Conservation (phyloP, 2,888 invertebrate genomes). For the Spodoptera exigua region DNA sequence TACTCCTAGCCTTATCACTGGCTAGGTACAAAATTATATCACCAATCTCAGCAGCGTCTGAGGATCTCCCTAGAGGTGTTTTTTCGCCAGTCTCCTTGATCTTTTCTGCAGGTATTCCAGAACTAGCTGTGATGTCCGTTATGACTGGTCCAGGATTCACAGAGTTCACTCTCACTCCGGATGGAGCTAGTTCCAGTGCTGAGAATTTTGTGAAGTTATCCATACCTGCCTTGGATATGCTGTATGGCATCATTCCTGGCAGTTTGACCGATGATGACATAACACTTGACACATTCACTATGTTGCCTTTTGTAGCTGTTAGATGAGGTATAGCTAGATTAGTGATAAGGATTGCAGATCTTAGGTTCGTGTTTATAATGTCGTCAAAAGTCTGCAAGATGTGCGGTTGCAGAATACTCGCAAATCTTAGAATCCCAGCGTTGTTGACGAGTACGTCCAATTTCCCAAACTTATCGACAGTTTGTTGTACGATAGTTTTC, state of each 20-base stretch:
- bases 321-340: slow-evolving; percentile 56
- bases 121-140: slow-evolving; percentile 84
- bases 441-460: slow-evolving; percentile 67
- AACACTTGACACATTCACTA: slow-evolving; percentile 61
- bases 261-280: not conserved
- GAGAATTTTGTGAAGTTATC: slow-evolving; percentile 61
- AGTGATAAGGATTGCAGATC: slow-evolving; percentile 52
- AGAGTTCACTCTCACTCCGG: slow-evolving; percentile 91
- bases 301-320: slow-evolving; percentile 58
- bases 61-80: slow-evolving; percentile 58
- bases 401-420: slow-evolving; percentile 28
- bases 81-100: slow-evolving; percentile 10
- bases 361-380: slow-evolving; percentile 56
- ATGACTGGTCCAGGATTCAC: slow-evolving; percentile 65
- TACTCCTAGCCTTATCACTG: slow-evolving; percentile 61
- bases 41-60: slow-evolving; percentile 62
- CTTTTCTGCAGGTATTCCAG: slow-evolving; percentile 11
- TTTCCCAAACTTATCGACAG: slow-evolving; percentile 58
- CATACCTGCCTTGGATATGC: slow-evolving; percentile 63
- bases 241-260: not conserved
- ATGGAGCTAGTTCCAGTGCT: slow-evolving; percentile 91
- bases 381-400: slow-evolving; percentile 52
- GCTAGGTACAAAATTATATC: slow-evolving; percentile 64
- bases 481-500: slow-evolving; percentile 52
- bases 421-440: slow-evolving; percentile 49